phyloP scores from a whole-genome alignment of 2,113 vertebrate species.

The Saccopteryx leptura region DNA sequence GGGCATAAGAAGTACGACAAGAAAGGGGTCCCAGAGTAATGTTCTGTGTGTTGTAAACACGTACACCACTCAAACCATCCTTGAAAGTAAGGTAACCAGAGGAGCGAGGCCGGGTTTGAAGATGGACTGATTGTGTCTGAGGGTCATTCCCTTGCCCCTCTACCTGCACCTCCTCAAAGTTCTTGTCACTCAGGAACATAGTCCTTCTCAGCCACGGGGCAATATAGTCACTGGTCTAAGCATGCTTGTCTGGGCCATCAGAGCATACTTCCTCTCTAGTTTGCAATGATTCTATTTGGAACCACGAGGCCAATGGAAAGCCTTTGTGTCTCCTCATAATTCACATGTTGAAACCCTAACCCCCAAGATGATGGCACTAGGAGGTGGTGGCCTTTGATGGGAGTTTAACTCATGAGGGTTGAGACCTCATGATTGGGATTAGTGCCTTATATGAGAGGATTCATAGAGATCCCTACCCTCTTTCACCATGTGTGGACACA shows the following conservation, averaged over 20 bases:
- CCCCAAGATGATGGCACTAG: neutral
- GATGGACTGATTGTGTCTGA: neutral
- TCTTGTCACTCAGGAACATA: neutral
- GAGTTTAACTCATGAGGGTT: neutral
- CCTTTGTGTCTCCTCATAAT: neutral
- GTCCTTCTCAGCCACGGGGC: neutral
- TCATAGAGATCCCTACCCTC: neutral
- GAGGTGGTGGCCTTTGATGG: neutral
- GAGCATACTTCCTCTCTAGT: neutral
- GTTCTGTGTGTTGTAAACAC: neutral
- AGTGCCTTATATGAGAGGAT: neutral
- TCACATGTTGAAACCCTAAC: neutral
- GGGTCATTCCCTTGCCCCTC: neutral
- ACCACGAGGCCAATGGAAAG: neutral
- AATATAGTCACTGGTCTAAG: fast-evolving
- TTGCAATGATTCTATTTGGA: neutral
- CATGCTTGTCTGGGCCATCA: fast-evolving
- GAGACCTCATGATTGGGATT: neutral
- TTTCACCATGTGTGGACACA: neutral
- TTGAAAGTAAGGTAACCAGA: neutral
- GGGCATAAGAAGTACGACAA: neutral
- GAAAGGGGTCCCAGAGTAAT: neutral
- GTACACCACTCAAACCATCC: neutral
- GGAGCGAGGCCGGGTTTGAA: neutral
- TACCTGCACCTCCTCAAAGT: neutral